A percentile compares a stretch with the other conserved stretches of the same genome.
Conservation (phyloP, 1,140 invertebrate species). For the Parasteatoda tepidariorum region DNA sequence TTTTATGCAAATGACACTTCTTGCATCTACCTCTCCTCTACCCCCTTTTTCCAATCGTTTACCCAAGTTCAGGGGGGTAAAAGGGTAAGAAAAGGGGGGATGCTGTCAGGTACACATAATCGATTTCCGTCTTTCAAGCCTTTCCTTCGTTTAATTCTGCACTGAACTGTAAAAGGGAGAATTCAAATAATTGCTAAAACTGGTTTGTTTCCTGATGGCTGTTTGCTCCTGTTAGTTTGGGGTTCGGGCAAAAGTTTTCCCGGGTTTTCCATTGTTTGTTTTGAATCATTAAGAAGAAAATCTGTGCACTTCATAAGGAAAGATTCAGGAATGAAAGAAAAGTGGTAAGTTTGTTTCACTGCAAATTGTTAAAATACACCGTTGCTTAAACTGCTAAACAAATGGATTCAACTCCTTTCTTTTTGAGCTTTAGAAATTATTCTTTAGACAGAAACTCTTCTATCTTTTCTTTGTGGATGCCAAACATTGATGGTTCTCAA, state of each 20-base stretch:
- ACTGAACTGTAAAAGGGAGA: constrained; percentile 21
- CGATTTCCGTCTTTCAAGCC: constrained; percentile 7
- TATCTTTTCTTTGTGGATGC: too few species aligned
- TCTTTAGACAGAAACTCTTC: too few species aligned
- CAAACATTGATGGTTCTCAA: too few species aligned
- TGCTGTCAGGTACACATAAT: constrained; percentile 34
- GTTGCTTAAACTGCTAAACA: too few species aligned
- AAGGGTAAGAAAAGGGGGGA: not conserved
- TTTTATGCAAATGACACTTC: constrained; percentile 43
- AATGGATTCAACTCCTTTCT: too few species aligned
- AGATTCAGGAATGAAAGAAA: too few species aligned
- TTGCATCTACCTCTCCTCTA: not conserved
- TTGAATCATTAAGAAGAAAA: too few species aligned
- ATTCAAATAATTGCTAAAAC: not conserved
- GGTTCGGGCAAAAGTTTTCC: not conserved
- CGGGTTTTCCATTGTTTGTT: too few species aligned
- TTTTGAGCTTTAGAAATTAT: too few species aligned
- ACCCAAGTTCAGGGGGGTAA: not conserved
- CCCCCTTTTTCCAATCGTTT: not conserved
- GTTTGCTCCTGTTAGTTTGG: not conserved
- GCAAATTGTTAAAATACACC: too few species aligned
- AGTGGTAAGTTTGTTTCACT: too few species aligned
- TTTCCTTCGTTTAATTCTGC: not conserved
- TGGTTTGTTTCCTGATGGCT: not conserved
- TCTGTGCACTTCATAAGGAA: too few species aligned